Base-by-base conservation (phyloP, 2,113 vertebrate genomes). In the Carettochelys insculpta region DNA sequence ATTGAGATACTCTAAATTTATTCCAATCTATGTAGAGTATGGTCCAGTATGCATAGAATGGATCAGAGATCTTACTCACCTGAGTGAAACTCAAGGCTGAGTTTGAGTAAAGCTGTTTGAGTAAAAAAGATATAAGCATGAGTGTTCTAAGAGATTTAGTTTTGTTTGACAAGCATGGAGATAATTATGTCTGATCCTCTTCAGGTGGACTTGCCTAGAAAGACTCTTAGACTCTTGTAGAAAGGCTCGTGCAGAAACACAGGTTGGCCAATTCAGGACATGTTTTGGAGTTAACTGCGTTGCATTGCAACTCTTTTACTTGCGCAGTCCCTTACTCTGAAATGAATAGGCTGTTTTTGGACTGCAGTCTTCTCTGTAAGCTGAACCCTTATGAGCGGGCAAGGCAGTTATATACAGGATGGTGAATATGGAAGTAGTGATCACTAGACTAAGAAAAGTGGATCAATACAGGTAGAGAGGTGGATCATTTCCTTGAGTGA, bases 1-100 rank as follows among this genome's bases (percentile, higher is more conserved):
- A 87, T 71, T 80, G 87, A 94, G 68, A 92, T 87, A 82, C 80
- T 93, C 78, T 52, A 90, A 34, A 89, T 94, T 88, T 88, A 82
- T 95, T 95, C 58, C 84, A 87, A 45, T 92, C 87, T 93, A 51
- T 90, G 48, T 71, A 83, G 86, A 94, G 80, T 27, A 25, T 41
- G 54, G 20, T 38, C 68, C 22, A 11, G 22, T 43, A 81, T 86
- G 22, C 89, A 45, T 47, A 73, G 87, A 71, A 78, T 45, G 95
- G 43, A 56, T 85, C 22, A 68, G 58, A 41, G 87, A 68, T 81
- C 50, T 88, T 87, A 43, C 75, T 83, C 52, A 84, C 90, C 61
- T 90, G 5, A 3, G 88, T 90, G 90, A 96, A n/a, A 80, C 82
- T 54, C 38, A 29, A n/a, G n/a, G n/a, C n/a, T n/a, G n/a, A n/a